A percentile compares a stretch with the other conserved stretches of the same genome.
phyloP scores from a whole-genome alignment of 92 coral and sea anemone genomes.

The Epizoanthus scotinus region DNA sequence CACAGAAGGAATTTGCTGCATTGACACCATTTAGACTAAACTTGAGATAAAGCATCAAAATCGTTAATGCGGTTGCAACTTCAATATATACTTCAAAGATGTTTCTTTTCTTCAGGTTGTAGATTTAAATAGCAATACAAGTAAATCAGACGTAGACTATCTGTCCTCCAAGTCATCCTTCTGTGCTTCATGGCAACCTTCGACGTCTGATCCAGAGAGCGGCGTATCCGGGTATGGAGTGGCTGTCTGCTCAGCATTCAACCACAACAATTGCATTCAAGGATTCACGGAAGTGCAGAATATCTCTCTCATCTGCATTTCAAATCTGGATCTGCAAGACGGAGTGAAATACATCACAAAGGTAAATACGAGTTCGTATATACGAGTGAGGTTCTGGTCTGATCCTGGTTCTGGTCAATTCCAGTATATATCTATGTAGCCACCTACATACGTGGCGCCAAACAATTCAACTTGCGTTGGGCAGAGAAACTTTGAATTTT shows the following conservation, averaged over 20 bases:
- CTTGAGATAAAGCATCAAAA: too few relatives aligned
- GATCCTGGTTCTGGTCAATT: too few relatives aligned
- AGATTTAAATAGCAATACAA: constrained; percentile 16
- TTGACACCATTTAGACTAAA: too few relatives aligned
- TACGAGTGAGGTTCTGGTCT: too few relatives aligned
- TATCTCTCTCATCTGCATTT: constrained; percentile 47
- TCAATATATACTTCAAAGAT: not conserved
- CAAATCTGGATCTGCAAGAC: constrained; percentile 62
- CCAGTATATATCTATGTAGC: too few relatives aligned
- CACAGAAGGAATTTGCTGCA: too few relatives aligned
- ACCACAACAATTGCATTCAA: constrained; percentile 60
- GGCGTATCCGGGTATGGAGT: constrained; percentile 56
- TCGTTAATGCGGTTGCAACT: not conserved
- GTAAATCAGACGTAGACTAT: constrained; percentile 49
- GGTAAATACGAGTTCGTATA: not conserved
- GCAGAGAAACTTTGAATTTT: too few relatives aligned
- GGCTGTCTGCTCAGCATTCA: constrained; percentile 61
- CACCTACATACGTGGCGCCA: too few relatives aligned
- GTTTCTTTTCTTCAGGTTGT: constrained; percentile 4
- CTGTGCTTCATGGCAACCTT: constrained; percentile 55
- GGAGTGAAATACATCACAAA: constrained; percentile 53
- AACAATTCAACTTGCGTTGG: too few relatives aligned
- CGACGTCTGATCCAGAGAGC: constrained; percentile 65
- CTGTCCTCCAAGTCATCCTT: constrained; percentile 43
- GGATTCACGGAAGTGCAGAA: constrained; percentile 57